Evolutionary conservation across 2,113 vertebrate species (phyloP).

Genomic region (Zootoca vivipara): DNA sequence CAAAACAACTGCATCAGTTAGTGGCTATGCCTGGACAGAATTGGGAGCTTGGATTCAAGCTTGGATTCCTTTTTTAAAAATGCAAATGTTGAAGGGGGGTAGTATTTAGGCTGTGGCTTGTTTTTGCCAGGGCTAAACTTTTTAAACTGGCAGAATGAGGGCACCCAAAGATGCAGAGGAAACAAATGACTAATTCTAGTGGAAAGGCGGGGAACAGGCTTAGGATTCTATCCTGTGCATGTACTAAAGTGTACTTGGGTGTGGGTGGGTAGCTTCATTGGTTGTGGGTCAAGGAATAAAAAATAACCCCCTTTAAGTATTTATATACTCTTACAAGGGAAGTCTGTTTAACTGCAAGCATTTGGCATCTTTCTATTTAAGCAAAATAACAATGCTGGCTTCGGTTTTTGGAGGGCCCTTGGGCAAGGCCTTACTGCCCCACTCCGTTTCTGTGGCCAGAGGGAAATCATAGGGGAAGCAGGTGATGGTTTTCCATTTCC

Average conservation of each 20-base stretch:
- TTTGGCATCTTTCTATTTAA: background rate
- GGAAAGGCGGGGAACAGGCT: background rate
- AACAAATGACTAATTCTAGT: conserved; percentile 29
- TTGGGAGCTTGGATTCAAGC: background rate
- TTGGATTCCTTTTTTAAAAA: background rate
- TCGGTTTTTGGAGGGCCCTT: too few species aligned
- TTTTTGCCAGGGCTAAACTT: conserved; percentile 53
- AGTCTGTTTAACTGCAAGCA: background rate
- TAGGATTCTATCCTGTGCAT: background rate
- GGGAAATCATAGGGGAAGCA: too few species aligned
- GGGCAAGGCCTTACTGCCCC: too few species aligned
- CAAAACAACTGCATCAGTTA: background rate
- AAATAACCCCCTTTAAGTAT: background rate
- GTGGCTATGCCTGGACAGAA: background rate
- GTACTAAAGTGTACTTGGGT: background rate
- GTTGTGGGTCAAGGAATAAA: background rate
- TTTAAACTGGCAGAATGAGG: conserved; percentile 62
- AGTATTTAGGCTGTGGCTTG: conserved; percentile 26
- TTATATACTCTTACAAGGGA: background rate
- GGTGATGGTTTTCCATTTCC: too few species aligned
- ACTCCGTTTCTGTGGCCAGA: too few species aligned
- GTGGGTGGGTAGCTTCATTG: background rate
- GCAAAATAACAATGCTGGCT: too few species aligned
- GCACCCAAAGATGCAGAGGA: conserved; percentile 37
- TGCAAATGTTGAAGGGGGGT: conserved; percentile 38